These are phyloP conservation scores for Drosophila guanche DNA, from an alignment of 1,140 invertebrate genomes.

Conservation along the genomic window DNA sequence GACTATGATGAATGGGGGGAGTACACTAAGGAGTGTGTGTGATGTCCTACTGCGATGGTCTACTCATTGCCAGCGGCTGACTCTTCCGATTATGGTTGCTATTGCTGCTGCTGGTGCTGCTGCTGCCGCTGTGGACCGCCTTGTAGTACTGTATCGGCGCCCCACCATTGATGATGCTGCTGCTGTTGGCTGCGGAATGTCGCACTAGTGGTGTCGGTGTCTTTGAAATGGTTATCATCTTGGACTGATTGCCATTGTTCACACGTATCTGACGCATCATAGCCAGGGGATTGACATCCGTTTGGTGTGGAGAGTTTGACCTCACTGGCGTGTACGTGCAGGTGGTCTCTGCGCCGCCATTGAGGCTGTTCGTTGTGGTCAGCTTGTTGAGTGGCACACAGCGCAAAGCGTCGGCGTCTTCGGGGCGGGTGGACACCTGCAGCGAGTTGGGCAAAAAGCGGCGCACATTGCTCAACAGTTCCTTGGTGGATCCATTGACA, in stretches of 20 bases:
- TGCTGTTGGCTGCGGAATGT: background rate
- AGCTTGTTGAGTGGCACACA: slow-evolving; percentile 62
- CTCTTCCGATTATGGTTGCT: background rate
- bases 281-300: slow-evolving; percentile 9
- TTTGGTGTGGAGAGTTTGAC: background rate
- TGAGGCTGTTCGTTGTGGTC: slow-evolving; percentile 9
- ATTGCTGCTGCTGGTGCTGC: slow-evolving; percentile 10
- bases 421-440: slow-evolving; percentile 17
- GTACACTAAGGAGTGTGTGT: background rate
- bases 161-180: background rate
- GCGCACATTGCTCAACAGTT: slow-evolving; percentile 22
- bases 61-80: background rate
- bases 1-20: slow-evolving; percentile 2
- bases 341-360: background rate
- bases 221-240: slow-evolving; percentile 32
- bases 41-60: slow-evolving; percentile 14
- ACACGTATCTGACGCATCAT: slow-evolving; percentile 47
- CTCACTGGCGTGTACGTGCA: slow-evolving; percentile 5
- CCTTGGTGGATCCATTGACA: slow-evolving; percentile 8
- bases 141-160: slow-evolving; percentile 1
- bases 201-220: background rate
- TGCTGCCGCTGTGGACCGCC: background rate
- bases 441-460: slow-evolving; percentile 21
- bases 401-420: slow-evolving; percentile 37
- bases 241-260: slow-evolving; percentile 33